A percentile compares a stretch with the other conserved stretches of the same genome.
phyloP scores from a whole-genome alignment of 2,113 vertebrate species.

The Mustela lutreola region DNA sequence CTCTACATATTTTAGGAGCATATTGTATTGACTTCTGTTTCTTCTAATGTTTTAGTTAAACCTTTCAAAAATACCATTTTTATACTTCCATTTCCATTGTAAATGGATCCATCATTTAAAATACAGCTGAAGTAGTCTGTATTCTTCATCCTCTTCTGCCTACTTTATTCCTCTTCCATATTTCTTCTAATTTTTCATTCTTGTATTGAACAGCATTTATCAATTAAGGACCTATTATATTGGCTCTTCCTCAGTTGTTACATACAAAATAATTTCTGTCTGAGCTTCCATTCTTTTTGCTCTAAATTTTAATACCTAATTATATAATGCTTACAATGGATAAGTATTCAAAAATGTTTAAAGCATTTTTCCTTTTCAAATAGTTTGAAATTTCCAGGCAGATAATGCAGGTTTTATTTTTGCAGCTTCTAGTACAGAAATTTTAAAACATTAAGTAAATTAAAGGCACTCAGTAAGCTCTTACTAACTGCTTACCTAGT shows the following conservation, averaged over 20 bases:
- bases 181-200: background rate
- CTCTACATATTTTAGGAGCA: background rate
- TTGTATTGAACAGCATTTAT: background rate
- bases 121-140: background rate
- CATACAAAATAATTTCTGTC: background rate
- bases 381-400: background rate
- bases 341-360: background rate
- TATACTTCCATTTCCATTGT: background rate
- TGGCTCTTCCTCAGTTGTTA: background rate
- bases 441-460: background rate
- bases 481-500: background rate
- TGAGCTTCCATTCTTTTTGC: background rate
- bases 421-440: background rate
- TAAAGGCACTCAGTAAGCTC: background rate
- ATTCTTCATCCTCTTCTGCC: background rate
- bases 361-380: background rate
- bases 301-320: background rate
- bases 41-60: background rate
- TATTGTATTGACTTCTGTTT: background rate
- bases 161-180: background rate
- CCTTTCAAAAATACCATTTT: background rate
- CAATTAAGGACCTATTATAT: background rate
- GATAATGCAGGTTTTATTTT: slow-evolving; percentile 9
- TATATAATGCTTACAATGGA: background rate
- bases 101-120: background rate